A percentile compares a stretch with the other conserved stretches of the same genome.
Evolutionary conservation across 2,797 vertebrate genomes (phyloP).

Genomic region (Natrix natrix): DNA sequence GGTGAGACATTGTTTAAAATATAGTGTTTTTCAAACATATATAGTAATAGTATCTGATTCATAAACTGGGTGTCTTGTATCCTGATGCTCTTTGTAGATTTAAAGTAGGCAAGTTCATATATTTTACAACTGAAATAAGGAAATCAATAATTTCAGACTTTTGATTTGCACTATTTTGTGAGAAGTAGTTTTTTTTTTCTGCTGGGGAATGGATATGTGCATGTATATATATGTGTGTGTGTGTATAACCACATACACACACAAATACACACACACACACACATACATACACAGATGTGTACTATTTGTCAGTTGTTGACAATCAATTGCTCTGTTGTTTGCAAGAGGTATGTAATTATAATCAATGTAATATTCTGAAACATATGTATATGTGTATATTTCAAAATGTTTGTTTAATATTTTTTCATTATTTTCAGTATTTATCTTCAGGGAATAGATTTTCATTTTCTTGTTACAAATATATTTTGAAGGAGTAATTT

Average conservation of each 20-base stretch:
- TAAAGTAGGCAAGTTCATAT: slow-evolving; percentile 43
- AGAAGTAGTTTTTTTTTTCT: slow-evolving; percentile 52
- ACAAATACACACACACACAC: background rate
- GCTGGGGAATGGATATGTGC: background rate
- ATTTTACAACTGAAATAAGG: slow-evolving; percentile 58
- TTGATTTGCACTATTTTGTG: slow-evolving; percentile 69
- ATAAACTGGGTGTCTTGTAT: slow-evolving; percentile 49
- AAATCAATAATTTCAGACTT: slow-evolving; percentile 55
- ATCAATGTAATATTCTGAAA: slow-evolving; percentile 55
- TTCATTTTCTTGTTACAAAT: slow-evolving; percentile 54
- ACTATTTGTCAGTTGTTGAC: slow-evolving; percentile 60
- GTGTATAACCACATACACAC: background rate
- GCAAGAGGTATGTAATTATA: slow-evolving; percentile 65
- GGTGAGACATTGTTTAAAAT: slow-evolving; percentile 46
- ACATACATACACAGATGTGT: background rate
- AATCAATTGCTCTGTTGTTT: slow-evolving; percentile 66
- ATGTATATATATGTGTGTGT: background rate
- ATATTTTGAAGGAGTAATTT: slow-evolving; percentile 58
- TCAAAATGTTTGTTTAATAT: slow-evolving; percentile 52
- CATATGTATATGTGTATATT: slow-evolving; percentile 53
- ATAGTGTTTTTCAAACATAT: slow-evolving; percentile 45
- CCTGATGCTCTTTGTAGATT: slow-evolving; percentile 54
- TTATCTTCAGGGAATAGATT: slow-evolving; percentile 58
- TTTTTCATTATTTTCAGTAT: slow-evolving; percentile 55
- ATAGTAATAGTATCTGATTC: slow-evolving; percentile 40